These are phyloP conservation scores for Laticauda laticaudata DNA, from an alignment of 2,113 vertebrate genomes.

Conservation along the genomic window DNA sequence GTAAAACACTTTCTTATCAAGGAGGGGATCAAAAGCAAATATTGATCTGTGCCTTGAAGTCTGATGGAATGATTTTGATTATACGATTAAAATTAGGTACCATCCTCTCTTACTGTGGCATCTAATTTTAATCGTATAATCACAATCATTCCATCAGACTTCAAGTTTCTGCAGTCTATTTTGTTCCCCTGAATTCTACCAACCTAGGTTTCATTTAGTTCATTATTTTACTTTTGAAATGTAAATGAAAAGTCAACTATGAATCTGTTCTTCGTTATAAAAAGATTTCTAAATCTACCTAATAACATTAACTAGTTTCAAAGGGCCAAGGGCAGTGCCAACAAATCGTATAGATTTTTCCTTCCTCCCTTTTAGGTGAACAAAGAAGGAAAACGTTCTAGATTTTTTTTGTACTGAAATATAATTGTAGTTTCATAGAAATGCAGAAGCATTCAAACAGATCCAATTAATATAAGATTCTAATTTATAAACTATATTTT, in stretches of 20 bases:
- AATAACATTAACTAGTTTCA: background rate
- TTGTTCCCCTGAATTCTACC: background rate
- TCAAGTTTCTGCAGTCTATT: background rate
- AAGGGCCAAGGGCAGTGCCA: background rate
- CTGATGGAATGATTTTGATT: background rate
- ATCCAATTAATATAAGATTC: background rate
- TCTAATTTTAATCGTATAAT: background rate
- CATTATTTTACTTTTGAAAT: background rate
- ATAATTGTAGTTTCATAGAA: background rate
- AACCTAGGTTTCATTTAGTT: background rate
- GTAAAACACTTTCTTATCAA: background rate
- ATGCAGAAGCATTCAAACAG: background rate
- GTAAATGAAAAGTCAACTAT: background rate
- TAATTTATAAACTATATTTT: background rate
- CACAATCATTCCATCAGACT: background rate
- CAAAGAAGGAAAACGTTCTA: background rate
- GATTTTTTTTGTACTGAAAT: background rate
- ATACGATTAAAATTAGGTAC: background rate
- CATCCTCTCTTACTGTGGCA: background rate
- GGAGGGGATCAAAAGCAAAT: background rate
- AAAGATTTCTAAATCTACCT: background rate
- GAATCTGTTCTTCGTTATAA: background rate
- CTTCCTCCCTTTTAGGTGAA: too few relatives aligned
- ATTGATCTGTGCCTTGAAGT: background rate
- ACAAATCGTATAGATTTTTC: background rate